Evolutionary conservation across 2,888 invertebrate genomes (phyloP).

Genomic region (Melangyna quadrimaculata): DNA sequence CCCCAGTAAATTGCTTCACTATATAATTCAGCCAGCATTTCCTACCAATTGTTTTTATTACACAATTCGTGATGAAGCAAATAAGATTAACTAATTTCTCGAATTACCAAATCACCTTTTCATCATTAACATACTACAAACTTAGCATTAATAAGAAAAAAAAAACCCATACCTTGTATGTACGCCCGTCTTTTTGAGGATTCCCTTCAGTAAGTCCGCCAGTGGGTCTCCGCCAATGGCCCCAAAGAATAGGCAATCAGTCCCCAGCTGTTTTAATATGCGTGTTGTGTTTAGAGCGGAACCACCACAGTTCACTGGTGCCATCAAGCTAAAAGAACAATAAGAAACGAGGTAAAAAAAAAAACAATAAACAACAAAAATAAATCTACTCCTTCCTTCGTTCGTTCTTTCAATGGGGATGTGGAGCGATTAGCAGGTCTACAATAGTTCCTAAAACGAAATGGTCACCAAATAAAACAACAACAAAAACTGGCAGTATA

Average conservation of each 20-base stretch:
- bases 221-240: constrained; percentile 82
- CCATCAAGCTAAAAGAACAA: constrained; percentile 59
- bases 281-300: constrained; percentile 82
- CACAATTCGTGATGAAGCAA: constrained; percentile 59
- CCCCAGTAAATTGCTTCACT: background rate
- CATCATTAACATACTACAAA: constrained; percentile 23
- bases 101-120: constrained; percentile 41
- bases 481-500: background rate
- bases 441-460: constrained; percentile 1
- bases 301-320: constrained; percentile 78
- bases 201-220: constrained; percentile 79
- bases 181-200: constrained; percentile 80
- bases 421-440: constrained; percentile 18
- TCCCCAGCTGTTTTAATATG: constrained; percentile 79
- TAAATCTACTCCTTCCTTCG: constrained; percentile 6
- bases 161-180: constrained; percentile 77
- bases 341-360: constrained; percentile 29
- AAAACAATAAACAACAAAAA: constrained; percentile 4
- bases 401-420: background rate
- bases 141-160: background rate
- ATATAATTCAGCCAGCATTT: background rate
- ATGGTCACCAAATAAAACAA: background rate
- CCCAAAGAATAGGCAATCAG: constrained; percentile 82
- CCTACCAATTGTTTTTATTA: constrained; percentile 7
- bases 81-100: constrained; percentile 15